These are phyloP conservation scores for Drosophila tanythrix DNA, from an alignment of 2,888 invertebrate species.

Conservation along the genomic window DNA sequence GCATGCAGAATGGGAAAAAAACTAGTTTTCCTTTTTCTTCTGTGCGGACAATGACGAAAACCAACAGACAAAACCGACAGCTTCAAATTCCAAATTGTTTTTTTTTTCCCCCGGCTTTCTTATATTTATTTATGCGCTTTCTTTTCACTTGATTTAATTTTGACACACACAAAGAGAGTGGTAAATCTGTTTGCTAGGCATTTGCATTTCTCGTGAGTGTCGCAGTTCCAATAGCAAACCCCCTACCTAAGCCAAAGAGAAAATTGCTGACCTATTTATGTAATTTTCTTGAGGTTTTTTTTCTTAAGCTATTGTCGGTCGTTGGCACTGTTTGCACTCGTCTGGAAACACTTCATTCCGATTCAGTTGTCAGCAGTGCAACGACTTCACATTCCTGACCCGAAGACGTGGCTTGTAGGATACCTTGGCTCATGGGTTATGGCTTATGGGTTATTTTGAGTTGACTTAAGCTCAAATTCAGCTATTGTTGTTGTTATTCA, in stretches of 20 bases:
- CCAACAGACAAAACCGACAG: constrained; percentile 51
- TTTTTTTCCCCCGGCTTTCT: constrained; percentile 28
- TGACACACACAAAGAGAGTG: constrained; percentile 52
- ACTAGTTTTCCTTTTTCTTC: constrained; percentile 41
- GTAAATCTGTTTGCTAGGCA: constrained; percentile 56
- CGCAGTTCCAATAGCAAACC: constrained; percentile 7
- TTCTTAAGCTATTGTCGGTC: constrained; percentile 15
- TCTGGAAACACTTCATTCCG: constrained; percentile 75
- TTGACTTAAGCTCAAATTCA: neutral
- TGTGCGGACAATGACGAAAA: constrained; percentile 55
- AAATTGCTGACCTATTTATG: constrained; percentile 70
- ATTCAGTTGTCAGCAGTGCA: constrained; percentile 62
- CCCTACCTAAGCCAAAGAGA: neutral
- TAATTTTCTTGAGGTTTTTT: constrained; percentile 42
- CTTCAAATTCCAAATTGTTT: constrained; percentile 33
- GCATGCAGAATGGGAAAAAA: constrained; percentile 31
- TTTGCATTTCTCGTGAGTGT: constrained; percentile 61
- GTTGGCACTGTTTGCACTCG: constrained; percentile 45
- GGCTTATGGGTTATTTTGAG: constrained; percentile 8
- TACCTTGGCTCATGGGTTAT: constrained; percentile 9
- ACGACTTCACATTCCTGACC: constrained; percentile 43
- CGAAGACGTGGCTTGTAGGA: constrained; percentile 16
- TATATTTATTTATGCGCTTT: constrained; percentile 74
- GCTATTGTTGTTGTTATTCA: neutral
- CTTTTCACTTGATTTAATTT: constrained; percentile 76